Base-by-base conservation (phyloP, 2,888 invertebrate genomes). In the Rhamnusium bicolor region DNA sequence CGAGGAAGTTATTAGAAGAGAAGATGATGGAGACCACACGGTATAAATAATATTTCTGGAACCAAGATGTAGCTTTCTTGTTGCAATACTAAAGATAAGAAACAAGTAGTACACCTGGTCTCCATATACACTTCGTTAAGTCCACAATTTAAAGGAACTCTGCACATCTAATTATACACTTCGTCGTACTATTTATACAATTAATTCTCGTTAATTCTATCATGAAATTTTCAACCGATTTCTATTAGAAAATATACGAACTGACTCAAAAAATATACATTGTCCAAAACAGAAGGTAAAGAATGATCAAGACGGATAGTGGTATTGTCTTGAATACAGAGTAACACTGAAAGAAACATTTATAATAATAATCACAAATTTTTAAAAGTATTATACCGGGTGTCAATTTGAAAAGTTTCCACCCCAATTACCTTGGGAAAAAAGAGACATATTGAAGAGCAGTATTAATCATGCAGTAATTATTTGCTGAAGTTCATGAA, bases 71-170 rank as follows among this genome's bases (percentile, higher is more conserved):
- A 14, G 24, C 46, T 32, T 67, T 67, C 67, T 67, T 67, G 67
- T 46, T 67, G 56, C 24, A 56, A 56, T 54, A 66, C 66, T 56
- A 67, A 56, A 67, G 40, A 61, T 61, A 56, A 40, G 53, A 18
- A 27, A 16, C 21, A 27, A 65, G 56, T n/a, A 53, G 56, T 12
- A 56, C 67, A 67, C 67, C 67, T 67, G 67, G 54, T 54, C 46
- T 19, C 67, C 67, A 67, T 67, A 67, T 67, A 54, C 56, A 56
- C 67, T 40, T 65, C 53, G 65, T 65, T 65, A 53, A 65, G 51
- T 19, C 53, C 27, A 65, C 67, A 56, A 67, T 24, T 54, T 56
- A 56, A 46, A 56, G 24, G 67, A 56, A 67, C 56, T 56, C 40
- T 46, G 46, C 29, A 19, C 24, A 67, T 67, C 67, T 67, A 67